Percentiles rank a stretch among this genome's conserved stretches.
Evolutionary conservation across 2,888 invertebrate species (phyloP).

Genomic region (Lithophane leautieri): DNA sequence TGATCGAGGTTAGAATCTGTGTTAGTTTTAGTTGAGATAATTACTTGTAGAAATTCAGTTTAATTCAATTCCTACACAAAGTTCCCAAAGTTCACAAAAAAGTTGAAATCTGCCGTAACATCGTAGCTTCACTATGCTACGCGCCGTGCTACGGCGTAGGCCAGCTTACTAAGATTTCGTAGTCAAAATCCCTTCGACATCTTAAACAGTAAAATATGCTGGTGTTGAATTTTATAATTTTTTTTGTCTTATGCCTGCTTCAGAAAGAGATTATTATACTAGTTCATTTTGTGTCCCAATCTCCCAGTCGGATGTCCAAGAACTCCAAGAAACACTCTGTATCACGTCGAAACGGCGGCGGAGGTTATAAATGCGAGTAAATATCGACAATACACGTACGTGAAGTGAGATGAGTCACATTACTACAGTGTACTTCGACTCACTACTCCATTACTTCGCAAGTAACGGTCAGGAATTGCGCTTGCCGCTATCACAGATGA

Average conservation of each 20-base stretch:
- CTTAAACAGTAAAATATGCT: neutral
- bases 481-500: neutral
- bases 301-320: neutral
- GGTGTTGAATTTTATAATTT: neutral
- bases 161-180: neutral
- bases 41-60: neutral
- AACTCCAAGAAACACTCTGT: neutral
- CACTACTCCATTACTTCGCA: slow-evolving; percentile 5
- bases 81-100: neutral
- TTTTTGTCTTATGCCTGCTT: too few species aligned
- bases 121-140: slow-evolving; percentile 8
- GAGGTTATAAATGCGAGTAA: neutral
- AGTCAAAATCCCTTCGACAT: neutral
- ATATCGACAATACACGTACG: slow-evolving; percentile 1
- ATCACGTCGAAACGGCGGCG: neutral
- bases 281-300: too few species aligned
- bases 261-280: neutral
- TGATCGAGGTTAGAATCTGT: neutral
- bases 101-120: neutral
- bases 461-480: slow-evolving; percentile 25
- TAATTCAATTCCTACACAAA: neutral
- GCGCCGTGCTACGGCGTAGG: slow-evolving; percentile 26
- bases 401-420: slow-evolving; percentile 22
- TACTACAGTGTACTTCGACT: slow-evolving; percentile 7
- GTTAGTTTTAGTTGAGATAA: neutral